Evolutionary conservation across 2,797 vertebrate species (phyloP).

Genomic region (Parotocinclus haroldoi): DNA sequence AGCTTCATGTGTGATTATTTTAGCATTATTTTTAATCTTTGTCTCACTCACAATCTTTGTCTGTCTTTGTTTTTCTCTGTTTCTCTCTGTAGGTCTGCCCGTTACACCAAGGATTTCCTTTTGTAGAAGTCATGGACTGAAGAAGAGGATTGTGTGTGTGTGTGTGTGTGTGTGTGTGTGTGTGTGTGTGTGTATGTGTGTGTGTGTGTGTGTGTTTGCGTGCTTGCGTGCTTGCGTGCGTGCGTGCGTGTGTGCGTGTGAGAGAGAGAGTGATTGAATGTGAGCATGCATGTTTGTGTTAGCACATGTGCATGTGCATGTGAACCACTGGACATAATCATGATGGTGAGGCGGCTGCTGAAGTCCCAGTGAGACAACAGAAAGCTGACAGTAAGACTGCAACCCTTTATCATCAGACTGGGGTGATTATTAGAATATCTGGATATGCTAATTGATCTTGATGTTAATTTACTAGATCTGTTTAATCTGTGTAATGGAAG

Average conservation of each 20-base stretch:
- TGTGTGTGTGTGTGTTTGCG: constrained; percentile 33
- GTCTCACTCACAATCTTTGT: constrained; percentile 6
- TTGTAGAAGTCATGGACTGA: constrained; percentile 42
- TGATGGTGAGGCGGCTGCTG: constrained; percentile 66
- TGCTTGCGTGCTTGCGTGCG: constrained; percentile 23
- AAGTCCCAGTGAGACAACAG: constrained; percentile 54
- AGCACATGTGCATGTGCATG: neutral
- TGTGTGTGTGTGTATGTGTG: constrained; percentile 29
- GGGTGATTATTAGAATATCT: too few relatives aligned
- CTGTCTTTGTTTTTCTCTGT: constrained; percentile 6
- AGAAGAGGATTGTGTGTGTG: too few relatives aligned
- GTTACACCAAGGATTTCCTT: constrained; percentile 17
- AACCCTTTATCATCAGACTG: neutral
- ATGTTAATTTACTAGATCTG: too few relatives aligned
- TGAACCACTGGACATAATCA: constrained; percentile 49
- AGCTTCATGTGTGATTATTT: constrained; percentile 12
- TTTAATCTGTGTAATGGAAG: too few relatives aligned
- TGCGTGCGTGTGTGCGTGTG: constrained; percentile 5
- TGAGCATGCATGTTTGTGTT: constrained; percentile 17
- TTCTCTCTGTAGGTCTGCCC: constrained; percentile 18
- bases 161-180: constrained; percentile 17
- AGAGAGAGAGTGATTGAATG: constrained; percentile 16
- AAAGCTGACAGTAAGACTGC: constrained; percentile 62
- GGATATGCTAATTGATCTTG: too few relatives aligned
- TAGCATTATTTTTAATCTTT: neutral